Evolutionary conservation across 2,888 invertebrate species (phyloP).

Genomic region (Coecobrya sp.): DNA sequence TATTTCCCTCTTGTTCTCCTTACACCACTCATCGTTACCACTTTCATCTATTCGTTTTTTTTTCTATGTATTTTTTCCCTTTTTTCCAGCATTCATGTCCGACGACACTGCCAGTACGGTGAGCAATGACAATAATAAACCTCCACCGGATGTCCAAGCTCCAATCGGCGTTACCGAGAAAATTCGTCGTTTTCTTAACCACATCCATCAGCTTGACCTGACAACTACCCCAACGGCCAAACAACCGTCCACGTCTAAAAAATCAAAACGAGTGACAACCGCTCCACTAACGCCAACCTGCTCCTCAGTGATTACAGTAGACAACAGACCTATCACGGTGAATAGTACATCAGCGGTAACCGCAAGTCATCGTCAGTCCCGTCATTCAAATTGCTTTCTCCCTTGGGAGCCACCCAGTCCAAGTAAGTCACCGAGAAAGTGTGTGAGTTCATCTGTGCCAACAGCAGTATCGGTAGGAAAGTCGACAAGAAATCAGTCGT

Average conservation of each 20-base stretch:
- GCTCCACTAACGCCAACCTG: constrained; percentile 10
- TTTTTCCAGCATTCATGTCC: constrained; percentile 75
- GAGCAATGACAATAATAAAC: constrained; percentile 78
- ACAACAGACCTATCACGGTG: neutral
- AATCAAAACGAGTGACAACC: constrained; percentile 66
- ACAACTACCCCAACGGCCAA: constrained; percentile 41
- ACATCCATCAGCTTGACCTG: constrained; percentile 78
- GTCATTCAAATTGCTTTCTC: constrained; percentile 83
- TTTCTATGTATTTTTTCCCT: neutral
- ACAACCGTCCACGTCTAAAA: constrained; percentile 52
- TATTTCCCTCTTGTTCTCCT: too few relatives aligned
- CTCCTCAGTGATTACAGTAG: neutral
- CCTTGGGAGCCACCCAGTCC: constrained; percentile 66
- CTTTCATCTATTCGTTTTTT: neutral
- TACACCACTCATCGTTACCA: too few relatives aligned
- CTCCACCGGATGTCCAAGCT: constrained; percentile 68
- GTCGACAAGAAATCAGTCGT: neutral
- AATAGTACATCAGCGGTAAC: neutral
- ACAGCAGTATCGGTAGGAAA: neutral
- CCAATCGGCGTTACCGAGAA: constrained; percentile 83
- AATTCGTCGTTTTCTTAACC: constrained; percentile 81
- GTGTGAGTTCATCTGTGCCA: constrained; percentile 18
- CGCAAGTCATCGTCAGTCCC: constrained; percentile 37
- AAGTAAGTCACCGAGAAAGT: constrained; percentile 46
- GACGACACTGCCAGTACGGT: constrained; percentile 78